Evolutionary conservation across 2,888 invertebrate species (phyloP).

Genomic region (Furcula furcula): DNA sequence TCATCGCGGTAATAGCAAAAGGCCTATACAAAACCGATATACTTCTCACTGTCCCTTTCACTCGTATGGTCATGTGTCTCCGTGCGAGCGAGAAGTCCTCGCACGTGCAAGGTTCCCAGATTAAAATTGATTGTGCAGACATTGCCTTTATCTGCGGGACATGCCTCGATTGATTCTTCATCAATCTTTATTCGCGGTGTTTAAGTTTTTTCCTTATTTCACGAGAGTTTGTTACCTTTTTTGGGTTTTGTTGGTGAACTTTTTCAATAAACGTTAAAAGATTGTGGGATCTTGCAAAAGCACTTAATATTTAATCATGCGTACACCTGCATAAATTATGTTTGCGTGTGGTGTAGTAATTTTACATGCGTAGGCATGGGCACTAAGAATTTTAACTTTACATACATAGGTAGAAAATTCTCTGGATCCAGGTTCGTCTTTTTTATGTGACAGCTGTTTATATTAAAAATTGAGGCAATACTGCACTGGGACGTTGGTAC

Average conservation of each 20-base stretch:
- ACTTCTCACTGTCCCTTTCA: conserved; percentile 44
- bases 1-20: conserved; percentile 63
- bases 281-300: neutral
- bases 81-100: conserved; percentile 36
- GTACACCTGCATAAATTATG: too few species aligned
- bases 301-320: too few species aligned
- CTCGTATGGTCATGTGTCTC: conserved; percentile 1
- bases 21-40: conserved; percentile 56
- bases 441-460: too few species aligned
- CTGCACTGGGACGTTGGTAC: too few species aligned
- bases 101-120: conserved; percentile 65
- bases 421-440: too few species aligned
- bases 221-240: conserved; percentile 19
- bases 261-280: conserved; percentile 7
- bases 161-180: conserved; percentile 75
- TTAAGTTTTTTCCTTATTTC: conserved; percentile 49
- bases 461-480: too few species aligned
- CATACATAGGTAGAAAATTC: too few species aligned
- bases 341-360: too few species aligned
- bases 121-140: conserved; percentile 79
- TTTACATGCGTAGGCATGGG: too few species aligned
- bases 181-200: conserved; percentile 77
- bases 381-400: too few species aligned
- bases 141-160: conserved; percentile 69
- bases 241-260: conserved; percentile 10